Base-by-base conservation (phyloP, 64 coral and sea anemone genomes). In the Porites australiensis region DNA sequence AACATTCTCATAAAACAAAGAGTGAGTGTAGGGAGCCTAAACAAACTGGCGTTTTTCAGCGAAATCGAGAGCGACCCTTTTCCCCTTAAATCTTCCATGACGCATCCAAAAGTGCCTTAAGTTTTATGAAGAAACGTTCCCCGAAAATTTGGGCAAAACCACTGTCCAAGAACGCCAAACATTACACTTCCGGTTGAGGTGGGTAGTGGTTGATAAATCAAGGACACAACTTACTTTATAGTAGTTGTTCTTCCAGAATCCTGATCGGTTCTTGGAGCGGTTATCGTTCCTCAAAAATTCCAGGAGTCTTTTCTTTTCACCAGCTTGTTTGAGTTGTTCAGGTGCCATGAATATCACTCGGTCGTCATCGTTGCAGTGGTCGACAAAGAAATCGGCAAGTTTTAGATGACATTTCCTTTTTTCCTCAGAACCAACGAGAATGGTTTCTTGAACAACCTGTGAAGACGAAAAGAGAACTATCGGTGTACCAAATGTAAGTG, bases 221-320 rank as follows among this genome's bases (percentile, higher is more conserved):
- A 50, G 13, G 44, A 44, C 18, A 2, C 19, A 47, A 47, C 22
- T 83, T 96, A 96, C 94, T 78, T 93, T 93, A 86, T 96, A 96
- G 64, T 75, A 96, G 22, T 88, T 68, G 52, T 86, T 85, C 88
- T 96, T 96, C 55, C 70, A 70, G 8, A 93, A 20, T 37, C 70
- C 27, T 15, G 82, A 58, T 65, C 66, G 88, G 18, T 73, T 82
- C 6, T 18, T 51, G 12, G 85, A 69, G 4, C 90, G 89, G 3
- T 50, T 11, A 16, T 93, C 94, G 53, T 93, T 89, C 20, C 86
- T 92, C 70, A 96, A 54, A 57, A 89, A 96, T 46, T 86, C 91
- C 46, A 96, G 43, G 9, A 93, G 90, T 23, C 94, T 92, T 79
- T 89, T 96, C 66, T 72, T 93, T 43, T 93, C 90, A 6, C 81